Base-by-base conservation (phyloP, 2,797 vertebrate species). In the Sardinella longiceps region DNA sequence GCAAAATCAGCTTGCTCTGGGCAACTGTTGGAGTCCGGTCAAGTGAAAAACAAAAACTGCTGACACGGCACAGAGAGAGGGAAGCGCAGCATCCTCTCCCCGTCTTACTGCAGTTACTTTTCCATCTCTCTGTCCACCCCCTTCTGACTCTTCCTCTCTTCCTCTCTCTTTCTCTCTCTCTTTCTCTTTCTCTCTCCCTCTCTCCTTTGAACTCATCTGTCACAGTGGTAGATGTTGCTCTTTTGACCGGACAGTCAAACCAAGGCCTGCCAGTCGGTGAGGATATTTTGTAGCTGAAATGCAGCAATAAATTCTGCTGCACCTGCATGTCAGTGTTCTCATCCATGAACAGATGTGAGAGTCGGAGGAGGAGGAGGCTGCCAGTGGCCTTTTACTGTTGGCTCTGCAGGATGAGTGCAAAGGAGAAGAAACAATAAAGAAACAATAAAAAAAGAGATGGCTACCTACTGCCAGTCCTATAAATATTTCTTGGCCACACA, bases 141-240 rank as follows among this genome's bases (percentile, higher is more conserved):
- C 48, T 33, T 83, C 81, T 48, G n/a, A n/a, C 50, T 84, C 85
- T 84, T 83, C 88, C 88, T 86, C 85, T 81, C 30, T 14, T 18
- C 58, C 50, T 80, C 48, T 50, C 63, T 83, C 11, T 66, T 18
- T 56, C 39, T 28, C 82, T 60, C 50, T 82, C 39, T 74, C 37
- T 74, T 58, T 25, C 60, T 70, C 82, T 66, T 25, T 37, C 81
- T 14, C 53, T 58, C 81, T 56, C 51, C 23, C 81, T 82, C 53
- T 58, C 63, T 48, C 82, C 83, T 77, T 66, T 18, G 66, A 50
- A 18, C n/a, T 74, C 60, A 18, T n/a, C 12, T 86, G 87, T 39
- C 11, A 30, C 63, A 2, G n/a, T 2, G 28, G 25, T 66, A 39
- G 33, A 33, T 15, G 30, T 74, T 15, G 66, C 33, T 39, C 14